A percentile compares a stretch with the other conserved stretches of the same genome.
phyloP scores from a whole-genome alignment of 2,113 vertebrate genomes.

The Python bivittatus region DNA sequence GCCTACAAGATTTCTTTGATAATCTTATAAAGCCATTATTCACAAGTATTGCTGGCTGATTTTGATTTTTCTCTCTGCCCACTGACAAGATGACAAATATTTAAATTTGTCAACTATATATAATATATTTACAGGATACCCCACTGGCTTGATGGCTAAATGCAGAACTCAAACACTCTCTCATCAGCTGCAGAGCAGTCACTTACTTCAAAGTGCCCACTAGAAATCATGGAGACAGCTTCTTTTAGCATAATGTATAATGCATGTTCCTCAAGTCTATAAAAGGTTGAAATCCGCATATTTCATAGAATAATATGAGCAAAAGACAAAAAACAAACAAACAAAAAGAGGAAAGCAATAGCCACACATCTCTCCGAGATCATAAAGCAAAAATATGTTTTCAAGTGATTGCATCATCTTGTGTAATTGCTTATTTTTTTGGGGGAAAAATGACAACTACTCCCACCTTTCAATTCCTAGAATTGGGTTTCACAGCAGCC shows the following conservation, averaged over 20 bases:
- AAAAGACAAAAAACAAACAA: background rate
- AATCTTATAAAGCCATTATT: background rate
- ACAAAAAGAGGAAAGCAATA: background rate
- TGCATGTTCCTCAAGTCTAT: background rate
- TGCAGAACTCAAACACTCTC: background rate
- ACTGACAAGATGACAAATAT: constrained; percentile 24
- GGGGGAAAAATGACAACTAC: too few species aligned
- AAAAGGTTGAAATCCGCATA: background rate
- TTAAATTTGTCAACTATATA: constrained; percentile 26
- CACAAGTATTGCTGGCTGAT: background rate
- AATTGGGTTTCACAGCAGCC: too few species aligned
- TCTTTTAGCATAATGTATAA: too few species aligned
- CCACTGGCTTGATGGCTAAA: rapidly evolving
- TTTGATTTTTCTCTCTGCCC: constrained; percentile 5
- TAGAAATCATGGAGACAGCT: background rate
- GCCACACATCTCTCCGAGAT: too few species aligned
- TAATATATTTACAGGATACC: background rate
- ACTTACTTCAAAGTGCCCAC: background rate
- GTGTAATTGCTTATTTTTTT: background rate
- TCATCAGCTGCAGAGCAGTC: background rate
- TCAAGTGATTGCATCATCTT: background rate
- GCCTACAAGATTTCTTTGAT: background rate
- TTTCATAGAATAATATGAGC: background rate
- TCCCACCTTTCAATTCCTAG: too few species aligned
- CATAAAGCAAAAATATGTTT: background rate